Evolutionary conservation across 2,888 invertebrate genomes (phyloP), one percentile per base, ranked within the genome.

Genomic region (Philopedon plagiatum): DNA sequence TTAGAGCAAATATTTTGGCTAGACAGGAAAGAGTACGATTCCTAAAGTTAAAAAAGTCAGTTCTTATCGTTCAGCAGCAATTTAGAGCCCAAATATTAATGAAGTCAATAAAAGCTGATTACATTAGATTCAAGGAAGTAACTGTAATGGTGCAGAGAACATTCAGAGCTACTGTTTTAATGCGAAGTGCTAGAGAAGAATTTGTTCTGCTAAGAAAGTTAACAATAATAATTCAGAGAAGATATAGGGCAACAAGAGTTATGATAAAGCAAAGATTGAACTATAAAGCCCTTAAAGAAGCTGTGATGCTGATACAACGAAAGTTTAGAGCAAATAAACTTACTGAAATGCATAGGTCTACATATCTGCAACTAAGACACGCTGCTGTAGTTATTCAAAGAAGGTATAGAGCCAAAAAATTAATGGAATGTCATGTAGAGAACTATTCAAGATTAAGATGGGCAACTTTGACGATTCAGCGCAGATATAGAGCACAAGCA

Each of bases 221-320:
- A 4, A 81, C 79, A 18, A 37, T 76, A 18, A 74, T 78, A 2
- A 80, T 86, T 29, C 83, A 86, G 74, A 69, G 34, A 34, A 69
- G 79, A 18, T 87, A 83, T 81, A 78, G 79, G 62, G 76, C 78
- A 1, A 77, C 73, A 44, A 75, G 34, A 9, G 39, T 61, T 19
- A 71, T 75, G 71, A 65, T 64, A 34, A n/a, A 11, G 15, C 34
- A 46, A 32, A 73, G 11, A 21, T 11, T 41, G 15, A 37, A 21
- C 26, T 74, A 64, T 39, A 19, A 54, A 11, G 3, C 5, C 1
- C 65, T 76, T 15, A 75, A 64, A 66, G 46, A 51, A 46, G 37
- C 73, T 15, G 54, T 65, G 0, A 78, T 88, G 5, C 80, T 83
- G 19, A 71, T 90, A 2, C 91, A 91, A 78, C 84, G 86, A 49